Evolutionary conservation across 2,113 vertebrate genomes (phyloP).

Genomic region (Hypocryptadius cinnamomeus): DNA sequence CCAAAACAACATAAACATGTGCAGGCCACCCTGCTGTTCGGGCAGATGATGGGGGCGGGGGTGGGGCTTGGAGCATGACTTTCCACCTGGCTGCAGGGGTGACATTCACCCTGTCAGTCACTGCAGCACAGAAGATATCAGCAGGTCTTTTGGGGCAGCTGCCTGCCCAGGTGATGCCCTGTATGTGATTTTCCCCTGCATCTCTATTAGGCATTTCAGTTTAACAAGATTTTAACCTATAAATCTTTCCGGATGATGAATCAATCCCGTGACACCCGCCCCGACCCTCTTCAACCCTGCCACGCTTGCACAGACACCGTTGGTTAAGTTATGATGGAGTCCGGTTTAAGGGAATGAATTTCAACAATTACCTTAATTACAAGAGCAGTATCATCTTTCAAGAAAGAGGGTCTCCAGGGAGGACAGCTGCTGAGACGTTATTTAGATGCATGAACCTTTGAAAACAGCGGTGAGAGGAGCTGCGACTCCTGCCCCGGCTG

Average conservation of each 20-base stretch:
- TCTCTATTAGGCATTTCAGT: background rate
- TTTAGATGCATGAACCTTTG: background rate
- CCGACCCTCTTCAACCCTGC: background rate
- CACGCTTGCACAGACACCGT: background rate
- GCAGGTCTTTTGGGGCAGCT: background rate
- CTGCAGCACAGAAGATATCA: background rate
- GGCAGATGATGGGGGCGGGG: background rate
- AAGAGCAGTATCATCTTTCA: conserved; percentile 28
- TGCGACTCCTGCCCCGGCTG: background rate
- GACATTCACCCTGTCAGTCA: background rate
- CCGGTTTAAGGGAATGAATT: conserved; percentile 16
- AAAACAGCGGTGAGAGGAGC: background rate
- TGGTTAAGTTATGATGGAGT: background rate
- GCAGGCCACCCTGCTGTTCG: background rate
- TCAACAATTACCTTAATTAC: conserved; percentile 54
- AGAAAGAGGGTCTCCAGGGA: background rate
- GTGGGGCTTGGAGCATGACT: background rate
- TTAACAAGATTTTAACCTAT: conserved; percentile 5
- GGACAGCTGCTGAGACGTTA: conserved; percentile 14
- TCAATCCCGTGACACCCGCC: background rate
- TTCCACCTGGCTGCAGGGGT: background rate
- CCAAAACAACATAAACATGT: background rate
- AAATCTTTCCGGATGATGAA: background rate
- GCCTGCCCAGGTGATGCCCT: background rate
- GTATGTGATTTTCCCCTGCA: background rate